Evolutionary conservation across 37 sponge, comb jelly and placozoan genomes (phyloP).

Genomic region (Amphimedon queenslandica): DNA sequence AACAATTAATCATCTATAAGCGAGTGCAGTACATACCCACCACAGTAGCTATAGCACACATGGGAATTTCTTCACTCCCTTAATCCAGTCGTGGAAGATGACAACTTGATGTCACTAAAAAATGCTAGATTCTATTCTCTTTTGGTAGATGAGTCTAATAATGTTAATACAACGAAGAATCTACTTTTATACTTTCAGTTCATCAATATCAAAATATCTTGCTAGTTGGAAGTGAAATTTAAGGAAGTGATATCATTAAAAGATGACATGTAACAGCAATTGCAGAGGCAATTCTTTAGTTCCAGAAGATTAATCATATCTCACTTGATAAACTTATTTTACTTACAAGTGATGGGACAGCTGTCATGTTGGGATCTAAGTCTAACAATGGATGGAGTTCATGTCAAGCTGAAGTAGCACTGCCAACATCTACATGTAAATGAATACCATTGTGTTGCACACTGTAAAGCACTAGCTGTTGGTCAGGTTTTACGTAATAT

Average conservation of each 20-base stretch:
- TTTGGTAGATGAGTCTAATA: conserved; percentile 9
- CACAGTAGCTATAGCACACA: conserved; percentile 9
- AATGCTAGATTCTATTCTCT: conserved; percentile 6
- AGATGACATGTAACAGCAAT: conserved; percentile 2
- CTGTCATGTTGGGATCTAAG: conserved; percentile 10
- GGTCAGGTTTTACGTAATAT: too few relatives aligned
- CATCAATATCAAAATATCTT: neutral
- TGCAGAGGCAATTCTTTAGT: neutral
- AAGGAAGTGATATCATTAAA: neutral
- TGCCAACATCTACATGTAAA: neutral
- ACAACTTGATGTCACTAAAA: neutral
- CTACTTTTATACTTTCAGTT: conserved; percentile 9
- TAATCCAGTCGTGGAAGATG: conserved; percentile 9
- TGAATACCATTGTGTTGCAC: conserved; percentile 17
- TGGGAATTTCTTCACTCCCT: conserved; percentile 15
- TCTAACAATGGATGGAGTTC: conserved; percentile 15
- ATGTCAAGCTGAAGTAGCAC: neutral
- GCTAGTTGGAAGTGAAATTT: neutral
- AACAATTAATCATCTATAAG: too few relatives aligned
- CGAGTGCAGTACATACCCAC: neutral
- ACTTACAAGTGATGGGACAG: conserved; percentile 9
- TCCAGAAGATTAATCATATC: neutral
- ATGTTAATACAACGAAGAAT: conserved; percentile 9
- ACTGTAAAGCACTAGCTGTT: conserved; percentile 11
- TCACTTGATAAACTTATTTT: neutral